Evolutionary conservation across 2,113 vertebrate genomes (phyloP).

Genomic region (Hemibagrus wyckioides): DNA sequence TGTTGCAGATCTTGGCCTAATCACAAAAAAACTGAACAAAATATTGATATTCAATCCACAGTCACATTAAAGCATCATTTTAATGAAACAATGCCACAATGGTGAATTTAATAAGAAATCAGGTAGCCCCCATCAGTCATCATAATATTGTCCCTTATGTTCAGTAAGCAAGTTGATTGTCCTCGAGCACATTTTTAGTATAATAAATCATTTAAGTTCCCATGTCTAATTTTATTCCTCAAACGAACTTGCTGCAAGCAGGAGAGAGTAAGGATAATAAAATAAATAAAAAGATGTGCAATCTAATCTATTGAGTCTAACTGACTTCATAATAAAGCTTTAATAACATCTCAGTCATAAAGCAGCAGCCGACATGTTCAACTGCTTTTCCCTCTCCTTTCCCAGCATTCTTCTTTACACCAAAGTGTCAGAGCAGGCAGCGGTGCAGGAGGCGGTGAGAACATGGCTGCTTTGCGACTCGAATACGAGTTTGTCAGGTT

Average conservation of each 20-base stretch:
- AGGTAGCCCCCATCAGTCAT: neutral
- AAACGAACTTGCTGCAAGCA: neutral
- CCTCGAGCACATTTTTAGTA: no score
- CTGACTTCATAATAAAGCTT: neutral
- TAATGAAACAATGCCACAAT: neutral
- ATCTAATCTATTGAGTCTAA: neutral
- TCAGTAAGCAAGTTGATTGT: neutral
- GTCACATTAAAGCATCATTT: neutral
- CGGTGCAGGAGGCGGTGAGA: conserved; percentile 74
- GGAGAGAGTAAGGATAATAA: neutral
- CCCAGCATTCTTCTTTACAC: conserved; percentile 85
- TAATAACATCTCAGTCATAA: neutral
- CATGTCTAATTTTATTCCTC: neutral
- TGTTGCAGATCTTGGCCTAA: no score
- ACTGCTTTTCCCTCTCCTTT: neutral
- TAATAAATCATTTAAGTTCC: neutral
- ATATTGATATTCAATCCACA: neutral
- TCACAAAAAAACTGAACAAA: neutral
- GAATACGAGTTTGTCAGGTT: conserved; percentile 70
- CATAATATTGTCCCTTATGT: neutral
- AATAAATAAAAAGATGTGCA: no score
- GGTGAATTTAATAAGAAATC: neutral
- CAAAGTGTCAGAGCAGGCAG: conserved; percentile 79
- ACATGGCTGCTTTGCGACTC: conserved; percentile 77
- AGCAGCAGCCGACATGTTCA: neutral